Evolutionary conservation across 2,888 invertebrate species (phyloP).

Genomic region (Cistogaster globosa): DNA sequence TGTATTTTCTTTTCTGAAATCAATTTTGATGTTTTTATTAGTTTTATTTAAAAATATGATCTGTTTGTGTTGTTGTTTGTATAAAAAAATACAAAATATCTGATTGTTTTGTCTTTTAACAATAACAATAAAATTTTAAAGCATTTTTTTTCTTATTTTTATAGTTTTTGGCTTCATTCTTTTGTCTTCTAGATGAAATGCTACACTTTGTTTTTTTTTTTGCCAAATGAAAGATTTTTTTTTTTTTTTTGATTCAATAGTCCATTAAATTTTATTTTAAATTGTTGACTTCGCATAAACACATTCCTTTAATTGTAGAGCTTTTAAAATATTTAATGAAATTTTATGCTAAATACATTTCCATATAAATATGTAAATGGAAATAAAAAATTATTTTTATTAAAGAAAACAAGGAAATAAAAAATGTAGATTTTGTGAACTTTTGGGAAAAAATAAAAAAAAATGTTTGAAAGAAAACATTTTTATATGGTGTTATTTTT

Average conservation of each 20-base stretch:
- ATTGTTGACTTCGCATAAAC: neutral
- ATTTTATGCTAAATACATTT: neutral
- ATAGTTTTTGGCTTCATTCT: neutral
- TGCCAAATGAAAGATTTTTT: neutral
- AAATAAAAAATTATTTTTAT: neutral
- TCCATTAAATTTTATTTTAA: neutral
- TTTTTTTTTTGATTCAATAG: neutral
- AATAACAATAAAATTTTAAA: conserved; percentile 50
- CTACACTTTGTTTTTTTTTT: neutral
- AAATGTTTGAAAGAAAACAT: too few species aligned
- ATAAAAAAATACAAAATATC: neutral
- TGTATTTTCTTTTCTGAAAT: conserved; percentile 2
- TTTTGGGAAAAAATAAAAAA: neutral
- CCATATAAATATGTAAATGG: neutral
- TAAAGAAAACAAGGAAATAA: neutral
- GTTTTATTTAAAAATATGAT: conserved; percentile 19
- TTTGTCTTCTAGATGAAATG: conserved; percentile 9
- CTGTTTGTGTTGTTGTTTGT: neutral
- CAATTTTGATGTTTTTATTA: conserved; percentile 5
- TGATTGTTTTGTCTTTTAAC: conserved; percentile 34
- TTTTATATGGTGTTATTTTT: too few species aligned
- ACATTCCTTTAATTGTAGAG: neutral
- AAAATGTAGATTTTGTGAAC: neutral
- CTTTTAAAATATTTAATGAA: neutral
- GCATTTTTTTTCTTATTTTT: neutral